Evolutionary conservation across 2,113 vertebrate species (phyloP).

Genomic region (Dasyprocta punctata): DNA sequence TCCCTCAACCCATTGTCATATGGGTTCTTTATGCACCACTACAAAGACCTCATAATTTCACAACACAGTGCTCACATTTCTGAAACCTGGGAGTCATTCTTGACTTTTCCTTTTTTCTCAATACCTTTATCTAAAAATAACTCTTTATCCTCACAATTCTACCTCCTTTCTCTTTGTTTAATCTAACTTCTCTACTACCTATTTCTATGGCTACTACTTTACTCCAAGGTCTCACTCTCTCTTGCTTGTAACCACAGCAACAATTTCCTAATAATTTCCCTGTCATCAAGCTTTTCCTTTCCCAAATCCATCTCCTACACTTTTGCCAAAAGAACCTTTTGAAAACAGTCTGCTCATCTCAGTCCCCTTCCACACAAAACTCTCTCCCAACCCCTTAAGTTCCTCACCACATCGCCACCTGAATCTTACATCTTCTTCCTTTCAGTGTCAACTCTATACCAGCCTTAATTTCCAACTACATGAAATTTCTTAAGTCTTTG

Average conservation of each 20-base stretch:
- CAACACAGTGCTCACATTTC: not conserved
- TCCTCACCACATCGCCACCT: not conserved
- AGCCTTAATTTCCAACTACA: not conserved
- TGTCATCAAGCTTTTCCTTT: not conserved
- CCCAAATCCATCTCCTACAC: not conserved
- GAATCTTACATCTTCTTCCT: not conserved
- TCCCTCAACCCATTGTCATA: not conserved
- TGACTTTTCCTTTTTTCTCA: not conserved
- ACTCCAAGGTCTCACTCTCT: not conserved
- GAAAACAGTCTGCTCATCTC: not conserved
- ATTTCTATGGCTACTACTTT: not conserved
- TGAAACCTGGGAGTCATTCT: not conserved
- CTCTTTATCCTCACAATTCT: not conserved
- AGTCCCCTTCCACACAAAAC: not conserved
- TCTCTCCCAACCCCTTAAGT: not conserved
- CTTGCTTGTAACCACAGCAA: not conserved
- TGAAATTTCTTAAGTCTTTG: not conserved
- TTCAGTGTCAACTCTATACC: not conserved
- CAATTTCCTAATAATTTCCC: not conserved
- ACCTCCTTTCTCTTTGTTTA: not conserved
- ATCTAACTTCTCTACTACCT: not conserved
- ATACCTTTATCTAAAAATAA: not conserved
- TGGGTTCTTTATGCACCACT: not conserved
- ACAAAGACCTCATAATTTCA: not conserved
- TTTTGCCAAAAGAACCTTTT: not conserved